Evolutionary conservation across 2,888 invertebrate genomes (phyloP).

Genomic region (Clistopyga incitator): DNA sequence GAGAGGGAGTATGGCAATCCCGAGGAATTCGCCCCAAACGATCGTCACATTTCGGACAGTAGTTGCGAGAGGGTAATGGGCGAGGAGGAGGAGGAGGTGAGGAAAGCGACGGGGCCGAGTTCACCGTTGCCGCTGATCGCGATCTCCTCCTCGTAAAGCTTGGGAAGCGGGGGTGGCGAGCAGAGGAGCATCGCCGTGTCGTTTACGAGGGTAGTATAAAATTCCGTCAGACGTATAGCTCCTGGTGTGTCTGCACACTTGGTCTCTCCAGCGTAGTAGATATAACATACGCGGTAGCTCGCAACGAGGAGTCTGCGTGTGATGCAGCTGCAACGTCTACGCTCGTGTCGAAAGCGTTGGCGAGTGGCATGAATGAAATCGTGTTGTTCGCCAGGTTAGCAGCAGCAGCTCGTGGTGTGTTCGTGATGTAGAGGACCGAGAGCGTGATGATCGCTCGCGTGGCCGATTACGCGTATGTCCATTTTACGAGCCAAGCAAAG

Average conservation of each 20-base stretch:
- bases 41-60: slow-evolving; percentile 62
- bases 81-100: not conserved
- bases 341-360: slow-evolving; percentile 32
- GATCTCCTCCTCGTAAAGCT: slow-evolving; percentile 68
- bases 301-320: slow-evolving; percentile 36
- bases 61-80: slow-evolving; percentile 18
- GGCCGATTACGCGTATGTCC: slow-evolving; percentile 66
- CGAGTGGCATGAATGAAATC: slow-evolving; percentile 72
- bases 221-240: slow-evolving; percentile 64
- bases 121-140: slow-evolving; percentile 44
- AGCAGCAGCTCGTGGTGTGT: slow-evolving; percentile 30
- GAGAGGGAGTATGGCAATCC: slow-evolving; percentile 19
- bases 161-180: slow-evolving; percentile 51
- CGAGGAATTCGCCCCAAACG: slow-evolving; percentile 66
- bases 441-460: slow-evolving; percentile 33
- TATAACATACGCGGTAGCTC: slow-evolving; percentile 12
- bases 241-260: slow-evolving; percentile 35
- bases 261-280: slow-evolving; percentile 18
- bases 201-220: slow-evolving; percentile 74
- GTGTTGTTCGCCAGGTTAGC: slow-evolving; percentile 59
- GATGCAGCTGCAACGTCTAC: slow-evolving; percentile 1
- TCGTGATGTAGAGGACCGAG: slow-evolving; percentile 38
- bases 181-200: slow-evolving; percentile 57
- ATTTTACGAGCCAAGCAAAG: slow-evolving; percentile 72
- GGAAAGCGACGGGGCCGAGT: slow-evolving; percentile 35